Evolutionary conservation across 2,888 invertebrate species (phyloP).

Genomic region (Linnaemya vulpina): DNA sequence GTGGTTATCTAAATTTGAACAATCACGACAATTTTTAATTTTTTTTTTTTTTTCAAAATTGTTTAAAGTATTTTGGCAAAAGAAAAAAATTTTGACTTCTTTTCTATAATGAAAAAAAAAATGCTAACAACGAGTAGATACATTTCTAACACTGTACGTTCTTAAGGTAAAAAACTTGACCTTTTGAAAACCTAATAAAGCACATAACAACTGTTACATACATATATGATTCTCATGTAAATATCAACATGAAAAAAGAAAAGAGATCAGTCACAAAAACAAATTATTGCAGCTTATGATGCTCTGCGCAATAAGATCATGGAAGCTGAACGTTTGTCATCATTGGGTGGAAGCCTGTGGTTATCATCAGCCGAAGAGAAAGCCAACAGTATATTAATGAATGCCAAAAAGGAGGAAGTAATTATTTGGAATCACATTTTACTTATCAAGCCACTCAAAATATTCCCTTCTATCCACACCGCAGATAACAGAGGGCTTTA

Average conservation of each 20-base stretch:
- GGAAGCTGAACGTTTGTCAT: conserved; percentile 79
- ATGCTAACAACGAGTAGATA: too few species aligned
- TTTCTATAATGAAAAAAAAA: too few species aligned
- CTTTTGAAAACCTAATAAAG: background rate
- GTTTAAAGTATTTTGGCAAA: too few species aligned
- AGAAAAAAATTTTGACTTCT: too few species aligned
- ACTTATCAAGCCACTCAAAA: background rate
- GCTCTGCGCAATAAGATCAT: conserved; percentile 81
- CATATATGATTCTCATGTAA: background rate
- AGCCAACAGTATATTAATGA: conserved; percentile 82
- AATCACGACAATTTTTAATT: too few species aligned
- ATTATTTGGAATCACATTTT: background rate
- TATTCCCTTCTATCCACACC: background rate
- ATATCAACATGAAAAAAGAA: background rate
- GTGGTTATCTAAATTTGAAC: too few species aligned
- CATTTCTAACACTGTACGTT: background rate
- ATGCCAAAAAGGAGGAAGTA: conserved; percentile 81
- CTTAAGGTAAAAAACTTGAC: background rate
- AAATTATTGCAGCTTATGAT: conserved; percentile 78
- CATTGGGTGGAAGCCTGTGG: conserved; percentile 81
- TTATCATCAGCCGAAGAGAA: conserved; percentile 80
- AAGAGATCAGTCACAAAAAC: background rate
- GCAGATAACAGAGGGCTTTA: conserved; percentile 78
- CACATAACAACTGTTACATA: background rate
- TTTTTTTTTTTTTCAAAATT: too few species aligned